Evolutionary conservation across 2,888 invertebrate genomes (phyloP).

Genomic region (Leuctra nigra): DNA sequence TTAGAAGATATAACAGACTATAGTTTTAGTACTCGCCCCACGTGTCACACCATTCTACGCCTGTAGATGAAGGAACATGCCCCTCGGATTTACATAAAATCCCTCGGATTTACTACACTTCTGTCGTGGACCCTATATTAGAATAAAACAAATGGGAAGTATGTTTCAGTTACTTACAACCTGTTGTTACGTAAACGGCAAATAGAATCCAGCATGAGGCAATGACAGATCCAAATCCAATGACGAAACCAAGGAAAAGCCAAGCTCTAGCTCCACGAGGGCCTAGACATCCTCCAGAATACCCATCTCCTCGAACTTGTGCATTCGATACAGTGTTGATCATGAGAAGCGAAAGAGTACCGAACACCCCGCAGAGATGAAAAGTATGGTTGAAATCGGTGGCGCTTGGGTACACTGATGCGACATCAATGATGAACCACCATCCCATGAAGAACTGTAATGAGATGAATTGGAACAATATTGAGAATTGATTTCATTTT

Average conservation of each 20-base stretch:
- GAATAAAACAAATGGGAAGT: too few relatives aligned
- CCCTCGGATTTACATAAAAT: too few relatives aligned
- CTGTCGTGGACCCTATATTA: too few relatives aligned
- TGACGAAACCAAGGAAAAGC: conserved; percentile 93
- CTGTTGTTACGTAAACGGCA: conserved; percentile 66
- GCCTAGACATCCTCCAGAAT: conserved; percentile 78
- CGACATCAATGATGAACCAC: conserved; percentile 97
- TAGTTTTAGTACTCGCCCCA: too few relatives aligned
- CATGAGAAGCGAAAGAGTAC: conserved; percentile 92
- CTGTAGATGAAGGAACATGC: too few relatives aligned
- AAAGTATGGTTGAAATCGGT: conserved; percentile 52
- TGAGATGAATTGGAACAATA: conserved; percentile 11
- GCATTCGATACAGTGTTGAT: conserved; percentile 95
- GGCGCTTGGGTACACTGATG: conserved; percentile 62
- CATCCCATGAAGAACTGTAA: conserved; percentile 89
- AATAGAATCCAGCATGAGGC: conserved; percentile 96
- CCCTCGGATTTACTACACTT: too few relatives aligned
- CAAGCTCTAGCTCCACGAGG: conserved; percentile 85
- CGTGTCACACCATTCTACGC: too few relatives aligned
- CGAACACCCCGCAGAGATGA: conserved; percentile 91
- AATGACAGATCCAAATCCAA: conserved; percentile 93
- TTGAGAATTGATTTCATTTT: neutral
- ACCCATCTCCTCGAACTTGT: conserved; percentile 79
- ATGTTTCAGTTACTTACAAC: conserved; percentile 31
- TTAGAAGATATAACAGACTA: too few relatives aligned